Percentiles rank a stretch among this genome's conserved stretches.
Conservation (phyloP, 2,113 vertebrate species). For the Seriola rivoliana region DNA sequence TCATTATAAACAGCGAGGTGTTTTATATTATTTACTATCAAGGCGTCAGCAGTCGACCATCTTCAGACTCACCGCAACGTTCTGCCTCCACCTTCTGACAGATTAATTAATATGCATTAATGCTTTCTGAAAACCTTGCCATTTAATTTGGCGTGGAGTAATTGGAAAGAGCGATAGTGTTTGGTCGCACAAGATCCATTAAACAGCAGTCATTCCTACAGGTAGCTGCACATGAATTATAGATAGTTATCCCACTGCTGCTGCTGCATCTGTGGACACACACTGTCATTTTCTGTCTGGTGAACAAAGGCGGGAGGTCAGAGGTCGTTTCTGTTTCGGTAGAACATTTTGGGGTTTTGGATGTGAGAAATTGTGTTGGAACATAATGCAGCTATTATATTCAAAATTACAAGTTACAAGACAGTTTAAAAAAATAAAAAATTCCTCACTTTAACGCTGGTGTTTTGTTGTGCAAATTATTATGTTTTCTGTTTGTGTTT, state of each 20-base stretch:
- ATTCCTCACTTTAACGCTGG: no score
- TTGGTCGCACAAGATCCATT: conserved; percentile 65
- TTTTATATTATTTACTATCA: conserved; percentile 75
- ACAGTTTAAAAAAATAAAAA: no score
- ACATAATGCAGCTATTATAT: no score
- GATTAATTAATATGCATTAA: conserved; percentile 80
- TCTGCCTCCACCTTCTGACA: conserved; percentile 62
- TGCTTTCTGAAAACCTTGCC: conserved; percentile 66
- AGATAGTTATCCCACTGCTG: conserved; percentile 38
- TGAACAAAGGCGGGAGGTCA: neutral
- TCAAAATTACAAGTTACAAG: no score
- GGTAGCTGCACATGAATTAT: conserved; percentile 54
- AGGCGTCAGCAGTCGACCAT: conserved; percentile 55
- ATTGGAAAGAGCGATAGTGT: conserved; percentile 72
- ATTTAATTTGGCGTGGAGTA: conserved; percentile 75
- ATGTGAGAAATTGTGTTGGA: no score
- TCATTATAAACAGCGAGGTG: conserved; percentile 77
- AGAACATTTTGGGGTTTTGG: neutral
- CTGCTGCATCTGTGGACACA: conserved; percentile 2
- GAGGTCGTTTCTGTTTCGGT: neutral
- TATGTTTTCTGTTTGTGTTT: no score
- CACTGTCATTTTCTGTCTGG: neutral
- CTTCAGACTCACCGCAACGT: conserved; percentile 32
- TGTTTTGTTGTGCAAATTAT: no score
- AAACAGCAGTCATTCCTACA: conserved; percentile 59